Evolutionary conservation across 2,113 vertebrate species (phyloP).

Genomic region (Melanotaenia duboulayi): DNA sequence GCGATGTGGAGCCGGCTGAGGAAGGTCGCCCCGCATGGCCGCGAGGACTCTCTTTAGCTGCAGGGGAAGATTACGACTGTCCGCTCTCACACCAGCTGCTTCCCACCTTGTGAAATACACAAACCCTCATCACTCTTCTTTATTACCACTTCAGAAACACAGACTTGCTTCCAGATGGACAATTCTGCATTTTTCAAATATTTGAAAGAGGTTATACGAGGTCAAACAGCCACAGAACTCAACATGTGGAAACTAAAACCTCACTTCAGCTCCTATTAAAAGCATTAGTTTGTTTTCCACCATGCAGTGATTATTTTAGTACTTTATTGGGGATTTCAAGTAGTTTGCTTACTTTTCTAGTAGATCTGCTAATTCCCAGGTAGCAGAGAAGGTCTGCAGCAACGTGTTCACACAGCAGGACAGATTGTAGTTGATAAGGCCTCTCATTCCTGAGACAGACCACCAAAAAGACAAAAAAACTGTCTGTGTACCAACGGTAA

Average conservation of each 20-base stretch:
- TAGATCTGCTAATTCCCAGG: conserved; percentile 68
- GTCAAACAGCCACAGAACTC: background rate
- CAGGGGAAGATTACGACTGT: conserved; percentile 50
- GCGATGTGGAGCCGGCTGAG: conserved; percentile 34
- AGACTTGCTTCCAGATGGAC: background rate
- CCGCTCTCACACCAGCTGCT: background rate
- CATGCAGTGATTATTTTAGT: background rate
- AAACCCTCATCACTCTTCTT: conserved; percentile 2
- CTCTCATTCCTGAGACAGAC: conserved; percentile 65
- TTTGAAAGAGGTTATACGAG: background rate
- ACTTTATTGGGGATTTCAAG: background rate
- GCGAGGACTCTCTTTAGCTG: conserved; percentile 65
- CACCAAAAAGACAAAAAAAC: conserved; percentile 10
- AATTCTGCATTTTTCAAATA: background rate
- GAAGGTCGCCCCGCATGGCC: conserved; percentile 54
- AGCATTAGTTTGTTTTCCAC: background rate
- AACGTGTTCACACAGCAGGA: conserved; percentile 81
- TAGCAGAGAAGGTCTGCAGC: conserved; percentile 78
- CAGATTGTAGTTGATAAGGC: conserved; percentile 72
- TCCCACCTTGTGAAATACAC: conserved; percentile 67
- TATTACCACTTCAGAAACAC: background rate
- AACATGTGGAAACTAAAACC: background rate
- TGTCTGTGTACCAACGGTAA: background rate
- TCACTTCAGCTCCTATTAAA: background rate
- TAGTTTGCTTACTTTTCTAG: conserved; percentile 65